These are phyloP conservation scores for Oxyura jamaicensis DNA, from an alignment of 2,113 vertebrate genomes.

Conservation along the genomic window DNA sequence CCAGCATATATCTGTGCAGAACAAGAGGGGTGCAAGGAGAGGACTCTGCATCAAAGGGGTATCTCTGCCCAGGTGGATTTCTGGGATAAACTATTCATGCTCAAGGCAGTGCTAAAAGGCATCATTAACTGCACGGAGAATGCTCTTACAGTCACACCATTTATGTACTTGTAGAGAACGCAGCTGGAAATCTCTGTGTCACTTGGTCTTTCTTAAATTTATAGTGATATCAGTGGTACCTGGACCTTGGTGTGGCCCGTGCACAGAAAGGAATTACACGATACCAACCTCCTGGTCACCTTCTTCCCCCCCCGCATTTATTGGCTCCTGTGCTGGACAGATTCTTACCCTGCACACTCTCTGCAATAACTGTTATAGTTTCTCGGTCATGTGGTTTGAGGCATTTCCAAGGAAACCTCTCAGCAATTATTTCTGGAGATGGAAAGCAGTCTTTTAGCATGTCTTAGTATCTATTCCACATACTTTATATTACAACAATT, in stretches of 20 bases:
- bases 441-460: conserved; percentile 56
- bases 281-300: accelerated
- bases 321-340: neutral
- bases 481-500: conserved; percentile 71
- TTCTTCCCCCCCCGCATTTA: neutral
- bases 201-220: neutral
- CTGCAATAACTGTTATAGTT: neutral
- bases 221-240: neutral
- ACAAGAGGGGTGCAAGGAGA: neutral
- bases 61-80: neutral
- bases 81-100: neutral
- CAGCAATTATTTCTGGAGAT: conserved; percentile 61
- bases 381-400: conserved; percentile 47
- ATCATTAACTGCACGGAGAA: neutral
- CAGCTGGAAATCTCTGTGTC: neutral
- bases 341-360: neutral
- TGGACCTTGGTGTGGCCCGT: neutral
- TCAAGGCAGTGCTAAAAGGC: neutral
- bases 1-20: neutral
- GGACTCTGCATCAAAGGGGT: neutral
- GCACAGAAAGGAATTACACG: neutral
- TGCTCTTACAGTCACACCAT: neutral
- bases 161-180: neutral
- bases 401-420: conserved; percentile 72
- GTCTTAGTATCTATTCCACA: conserved; percentile 58